Evolutionary conservation across 2,888 invertebrate genomes (phyloP).

Genomic region (Acleris holmiana): DNA sequence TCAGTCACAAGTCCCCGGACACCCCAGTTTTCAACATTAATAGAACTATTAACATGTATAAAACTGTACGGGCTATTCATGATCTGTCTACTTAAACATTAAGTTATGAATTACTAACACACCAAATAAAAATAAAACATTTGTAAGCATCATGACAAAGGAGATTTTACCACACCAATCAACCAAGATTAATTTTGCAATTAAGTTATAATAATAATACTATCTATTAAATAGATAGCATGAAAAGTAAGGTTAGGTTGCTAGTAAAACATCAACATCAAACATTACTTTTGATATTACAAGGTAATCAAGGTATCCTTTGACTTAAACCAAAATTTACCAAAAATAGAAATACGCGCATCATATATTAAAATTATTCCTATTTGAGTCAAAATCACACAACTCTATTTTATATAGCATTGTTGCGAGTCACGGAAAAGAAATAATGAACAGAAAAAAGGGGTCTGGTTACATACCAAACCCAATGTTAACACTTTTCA

Average conservation of each 20-base stretch:
- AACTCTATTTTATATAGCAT: slow-evolving; percentile 5
- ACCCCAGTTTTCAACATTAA: too few relatives aligned
- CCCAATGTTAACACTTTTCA: slow-evolving; percentile 23
- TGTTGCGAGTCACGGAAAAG: neutral
- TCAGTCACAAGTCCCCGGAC: too few relatives aligned
- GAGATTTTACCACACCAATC: neutral
- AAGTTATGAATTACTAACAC: too few relatives aligned
- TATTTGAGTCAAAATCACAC: neutral
- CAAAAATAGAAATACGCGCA: slow-evolving; percentile 2
- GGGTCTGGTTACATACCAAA: slow-evolving; percentile 22
- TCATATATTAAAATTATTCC: slow-evolving; percentile 1
- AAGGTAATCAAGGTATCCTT: neutral
- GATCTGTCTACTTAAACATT: too few relatives aligned
- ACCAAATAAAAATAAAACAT: too few relatives aligned
- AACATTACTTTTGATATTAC: neutral
- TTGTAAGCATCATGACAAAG: neutral
- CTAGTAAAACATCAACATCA: neutral
- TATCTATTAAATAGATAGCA: slow-evolving; percentile 12
- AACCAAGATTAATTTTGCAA: neutral
- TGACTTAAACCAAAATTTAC: neutral
- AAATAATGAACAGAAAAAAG: slow-evolving; percentile 5
- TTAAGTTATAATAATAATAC: neutral
- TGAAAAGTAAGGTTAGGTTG: slow-evolving; percentile 23
- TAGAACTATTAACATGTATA: too few relatives aligned
- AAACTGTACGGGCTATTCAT: too few relatives aligned